A percentile compares a stretch with the other conserved stretches of the same genome.
phyloP scores from a whole-genome alignment of 1,140 invertebrate genomes.

The Chironomus striatipennis region DNA sequence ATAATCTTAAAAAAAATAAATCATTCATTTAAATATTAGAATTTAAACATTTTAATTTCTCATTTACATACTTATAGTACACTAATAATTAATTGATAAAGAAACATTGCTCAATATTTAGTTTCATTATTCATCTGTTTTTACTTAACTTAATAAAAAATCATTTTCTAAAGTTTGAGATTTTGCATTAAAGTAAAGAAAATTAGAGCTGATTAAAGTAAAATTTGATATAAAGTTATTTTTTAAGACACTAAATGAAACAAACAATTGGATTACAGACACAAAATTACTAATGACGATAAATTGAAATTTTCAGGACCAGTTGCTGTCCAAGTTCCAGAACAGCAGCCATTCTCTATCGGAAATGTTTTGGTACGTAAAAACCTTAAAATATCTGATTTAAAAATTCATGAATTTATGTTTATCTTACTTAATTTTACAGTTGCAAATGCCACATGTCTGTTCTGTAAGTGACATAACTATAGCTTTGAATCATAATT shows the following conservation, averaged over 20 bases:
- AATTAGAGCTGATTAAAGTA: constrained; percentile 14
- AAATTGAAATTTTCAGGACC: constrained; percentile 32
- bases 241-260: too few species aligned
- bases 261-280: too few species aligned
- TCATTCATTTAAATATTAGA: too few species aligned
- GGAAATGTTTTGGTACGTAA: constrained; percentile 62
- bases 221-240: background rate
- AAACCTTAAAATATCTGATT: background rate
- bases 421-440: background rate
- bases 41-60: too few species aligned
- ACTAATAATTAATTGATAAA: too few species aligned
- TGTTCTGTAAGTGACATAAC: constrained; percentile 46
- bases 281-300: constrained; percentile 16
- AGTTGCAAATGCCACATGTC: constrained; percentile 75
- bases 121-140: background rate
- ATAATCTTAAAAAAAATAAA: too few species aligned
- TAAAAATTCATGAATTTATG: too few species aligned
- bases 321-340: constrained; percentile 39
- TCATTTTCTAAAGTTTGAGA: background rate
- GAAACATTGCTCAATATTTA: background rate
- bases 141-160: background rate
- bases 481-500: too few species aligned
- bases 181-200: background rate
- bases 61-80: too few species aligned
- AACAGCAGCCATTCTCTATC: constrained; percentile 63